A percentile compares a stretch with the other conserved stretches of the same genome.
Conservation (phyloP, 2,888 invertebrate genomes). For the Agelastica alni region DNA sequence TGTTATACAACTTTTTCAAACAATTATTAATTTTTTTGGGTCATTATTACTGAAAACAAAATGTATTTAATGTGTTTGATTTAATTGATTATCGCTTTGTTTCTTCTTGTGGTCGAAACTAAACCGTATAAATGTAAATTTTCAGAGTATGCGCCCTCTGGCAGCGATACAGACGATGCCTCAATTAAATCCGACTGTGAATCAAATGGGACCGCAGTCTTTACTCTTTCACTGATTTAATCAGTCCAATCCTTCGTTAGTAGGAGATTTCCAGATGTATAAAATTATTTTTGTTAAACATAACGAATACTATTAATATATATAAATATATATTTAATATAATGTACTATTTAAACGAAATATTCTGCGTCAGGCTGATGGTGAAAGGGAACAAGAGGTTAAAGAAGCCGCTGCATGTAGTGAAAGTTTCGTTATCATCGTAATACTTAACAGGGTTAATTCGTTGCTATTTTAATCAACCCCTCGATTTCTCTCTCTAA, state of each 20-base stretch:
- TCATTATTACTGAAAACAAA: too few species aligned
- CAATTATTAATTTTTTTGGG: too few species aligned
- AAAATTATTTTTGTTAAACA: conserved; percentile 38
- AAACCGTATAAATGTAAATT: too few species aligned
- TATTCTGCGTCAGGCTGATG: not conserved
- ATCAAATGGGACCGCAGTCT: conserved; percentile 52
- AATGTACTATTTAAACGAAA: conserved; percentile 43
- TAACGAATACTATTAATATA: conserved; percentile 37
- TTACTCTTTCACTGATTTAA: conserved; percentile 50
- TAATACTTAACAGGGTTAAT: not conserved
- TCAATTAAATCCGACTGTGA: conserved; percentile 46
- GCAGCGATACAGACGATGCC: conserved; percentile 47
- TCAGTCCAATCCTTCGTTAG: conserved; percentile 3
- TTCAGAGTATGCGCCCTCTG: conserved; percentile 53
- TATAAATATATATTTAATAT: conserved; percentile 10
- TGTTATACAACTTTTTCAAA: too few species aligned
- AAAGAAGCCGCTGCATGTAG: too few species aligned
- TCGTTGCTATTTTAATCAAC: not conserved
- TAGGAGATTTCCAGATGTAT: conserved; percentile 33
- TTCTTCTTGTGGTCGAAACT: too few species aligned
- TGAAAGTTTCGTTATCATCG: not conserved
- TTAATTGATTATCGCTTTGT: too few species aligned
- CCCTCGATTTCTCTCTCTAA: not conserved
- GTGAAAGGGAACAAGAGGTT: conserved; percentile 9
- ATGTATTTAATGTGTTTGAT: too few species aligned